Conservation (phyloP, 1,140 invertebrate species). For the Neuroterus valhalla region DNA sequence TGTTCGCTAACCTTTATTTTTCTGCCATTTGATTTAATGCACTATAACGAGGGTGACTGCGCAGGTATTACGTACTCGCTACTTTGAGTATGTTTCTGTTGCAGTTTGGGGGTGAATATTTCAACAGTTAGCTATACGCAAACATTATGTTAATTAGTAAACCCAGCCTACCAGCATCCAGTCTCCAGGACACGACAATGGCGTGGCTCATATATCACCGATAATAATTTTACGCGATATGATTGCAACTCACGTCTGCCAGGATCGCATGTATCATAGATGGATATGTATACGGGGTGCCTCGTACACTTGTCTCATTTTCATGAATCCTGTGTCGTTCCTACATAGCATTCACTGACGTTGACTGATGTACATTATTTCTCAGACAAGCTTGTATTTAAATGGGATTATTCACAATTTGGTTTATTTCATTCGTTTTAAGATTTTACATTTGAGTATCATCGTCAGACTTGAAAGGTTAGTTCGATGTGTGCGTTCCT, state of each 20-base stretch:
- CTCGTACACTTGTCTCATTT: constrained; percentile 25
- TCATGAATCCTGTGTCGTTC: constrained; percentile 19
- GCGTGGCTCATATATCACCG: constrained; percentile 63
- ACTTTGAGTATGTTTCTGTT: constrained; percentile 23
- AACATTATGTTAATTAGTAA: constrained; percentile 63
- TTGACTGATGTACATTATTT: constrained; percentile 20
- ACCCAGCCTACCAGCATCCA: constrained; percentile 55
- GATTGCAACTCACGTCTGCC: constrained; percentile 56
- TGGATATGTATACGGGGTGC: constrained; percentile 44
- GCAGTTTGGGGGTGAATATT: constrained; percentile 49
- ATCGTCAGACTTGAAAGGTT: no score
- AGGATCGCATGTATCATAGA: constrained; percentile 39
- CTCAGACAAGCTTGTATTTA: constrained; percentile 27
- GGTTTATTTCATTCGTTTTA: no score
- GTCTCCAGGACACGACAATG: constrained; percentile 58
- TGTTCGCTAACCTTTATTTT: no score
- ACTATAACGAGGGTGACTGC: neutral
- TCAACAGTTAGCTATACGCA: constrained; percentile 52
- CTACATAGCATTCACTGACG: constrained; percentile 22
- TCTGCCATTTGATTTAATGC: neutral
- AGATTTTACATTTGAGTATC: no score
- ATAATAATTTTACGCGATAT: constrained; percentile 61
- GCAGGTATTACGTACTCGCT: neutral
- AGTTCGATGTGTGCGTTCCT: no score
- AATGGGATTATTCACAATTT: no score